These are phyloP conservation scores for Ferrisia virgata DNA, from an alignment of 2,888 invertebrate genomes.

Conservation along the genomic window DNA sequence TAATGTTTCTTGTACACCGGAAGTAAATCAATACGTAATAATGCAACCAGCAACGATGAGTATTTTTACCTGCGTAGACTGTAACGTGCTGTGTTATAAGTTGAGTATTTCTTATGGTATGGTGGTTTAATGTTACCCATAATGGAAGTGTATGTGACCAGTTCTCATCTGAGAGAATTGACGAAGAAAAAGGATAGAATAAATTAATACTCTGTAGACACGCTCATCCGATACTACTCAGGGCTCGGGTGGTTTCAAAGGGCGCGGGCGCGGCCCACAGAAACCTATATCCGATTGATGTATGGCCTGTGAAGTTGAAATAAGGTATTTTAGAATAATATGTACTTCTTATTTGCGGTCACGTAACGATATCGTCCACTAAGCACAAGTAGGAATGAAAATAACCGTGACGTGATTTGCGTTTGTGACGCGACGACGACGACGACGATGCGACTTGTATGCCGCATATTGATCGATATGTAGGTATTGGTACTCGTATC, in stretches of 20 bases:
- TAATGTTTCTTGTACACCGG: background rate
- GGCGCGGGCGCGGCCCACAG: background rate
- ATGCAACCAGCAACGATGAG: background rate
- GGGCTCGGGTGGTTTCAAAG: background rate
- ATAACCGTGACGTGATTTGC: slow-evolving; percentile 1
- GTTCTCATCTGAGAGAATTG: background rate
- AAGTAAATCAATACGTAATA: slow-evolving; percentile 1
- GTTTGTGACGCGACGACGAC: background rate
- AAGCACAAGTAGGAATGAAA: slow-evolving; percentile 10
- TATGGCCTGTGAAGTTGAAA: background rate
- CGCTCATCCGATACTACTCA: background rate
- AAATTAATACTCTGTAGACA: background rate
- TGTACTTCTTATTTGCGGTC: slow-evolving; percentile 17
- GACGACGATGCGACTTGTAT: background rate
- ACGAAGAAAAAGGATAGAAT: background rate
- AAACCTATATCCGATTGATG: background rate
- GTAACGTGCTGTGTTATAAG: too few species aligned
- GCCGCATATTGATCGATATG: background rate
- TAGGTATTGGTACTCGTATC: too few species aligned
- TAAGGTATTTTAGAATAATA: background rate
- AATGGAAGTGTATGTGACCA: background rate
- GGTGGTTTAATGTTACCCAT: background rate
- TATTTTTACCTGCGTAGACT: background rate
- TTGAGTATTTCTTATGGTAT: background rate
- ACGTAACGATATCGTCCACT: slow-evolving; percentile 27